These are phyloP conservation scores for Tachysurus fulvidraco DNA, from an alignment of 2,113 vertebrate genomes.

Conservation along the genomic window DNA sequence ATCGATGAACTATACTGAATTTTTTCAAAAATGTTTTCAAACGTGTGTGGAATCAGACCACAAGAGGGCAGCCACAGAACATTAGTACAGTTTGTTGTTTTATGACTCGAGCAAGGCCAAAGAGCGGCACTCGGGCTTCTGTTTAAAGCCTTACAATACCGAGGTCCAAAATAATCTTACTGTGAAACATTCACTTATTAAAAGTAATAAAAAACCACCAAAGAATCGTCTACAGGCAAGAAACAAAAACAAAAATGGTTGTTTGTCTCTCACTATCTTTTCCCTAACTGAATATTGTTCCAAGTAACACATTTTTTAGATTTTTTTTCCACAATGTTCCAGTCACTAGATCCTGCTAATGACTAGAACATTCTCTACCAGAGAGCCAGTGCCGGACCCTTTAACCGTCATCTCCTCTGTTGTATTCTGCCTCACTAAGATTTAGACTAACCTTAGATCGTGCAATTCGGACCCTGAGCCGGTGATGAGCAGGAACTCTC, in stretches of 20 bases:
- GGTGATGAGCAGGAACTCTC: conserved; percentile 90
- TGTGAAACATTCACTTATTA: not conserved
- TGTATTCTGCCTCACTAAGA: not conserved
- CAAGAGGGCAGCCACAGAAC: conserved; percentile 13
- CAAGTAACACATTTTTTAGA: not conserved
- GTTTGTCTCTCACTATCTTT: not conserved
- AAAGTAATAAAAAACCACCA: not conserved
- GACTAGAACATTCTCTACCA: not conserved
- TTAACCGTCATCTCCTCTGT: not conserved
- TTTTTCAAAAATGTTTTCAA: not conserved
- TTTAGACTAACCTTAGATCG: conserved; percentile 82
- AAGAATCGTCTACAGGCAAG: not conserved
- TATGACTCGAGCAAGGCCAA: not conserved
- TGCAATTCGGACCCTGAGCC: conserved; percentile 94
- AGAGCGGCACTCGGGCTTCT: too few species aligned
- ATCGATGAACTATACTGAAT: not conserved
- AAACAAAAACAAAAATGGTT: not conserved
- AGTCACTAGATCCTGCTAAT: not conserved
- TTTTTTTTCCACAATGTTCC: too few species aligned
- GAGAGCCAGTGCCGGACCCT: not conserved
- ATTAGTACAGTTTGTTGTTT: not conserved
- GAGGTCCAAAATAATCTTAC: not conserved
- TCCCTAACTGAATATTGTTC: not conserved
- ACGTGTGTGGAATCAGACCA: not conserved
- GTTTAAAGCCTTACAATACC: not conserved